Evolutionary conservation across 2,113 vertebrate species (phyloP), one percentile per base, ranked within the genome.

Genomic region (Lethenteron camtschaticum): DNA sequence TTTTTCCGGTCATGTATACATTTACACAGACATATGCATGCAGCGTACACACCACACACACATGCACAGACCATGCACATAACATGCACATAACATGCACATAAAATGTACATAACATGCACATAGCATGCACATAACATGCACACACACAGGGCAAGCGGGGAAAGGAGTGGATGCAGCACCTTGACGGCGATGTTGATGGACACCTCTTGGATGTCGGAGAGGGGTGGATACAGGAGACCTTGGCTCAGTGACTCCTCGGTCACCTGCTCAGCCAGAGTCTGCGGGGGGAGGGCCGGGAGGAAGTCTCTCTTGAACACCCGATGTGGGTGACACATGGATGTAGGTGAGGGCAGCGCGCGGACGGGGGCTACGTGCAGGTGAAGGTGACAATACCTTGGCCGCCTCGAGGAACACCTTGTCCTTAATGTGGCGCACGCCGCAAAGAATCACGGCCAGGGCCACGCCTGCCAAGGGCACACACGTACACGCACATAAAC

Each of bases 191-290:
- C 87, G 75, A 96, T 96, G 74, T 81, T 80, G 77, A 92, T 59
- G n/a, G 94, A 99, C 73, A 99, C 94, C 78, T 96, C 87, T 78
- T 85, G 84, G 79, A 99, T 96, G 75, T 90, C 83, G 73, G 87
- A 84, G 56, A 96, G 82, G 0, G 85, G 85, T 58, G 94, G 92
- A 74, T 96, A 96, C 71, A 99, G 85, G 58, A 87, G 79, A 20
- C 94, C 94, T 66, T 89, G 82, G 3, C 76, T 77, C 3, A 99
- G 79, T 12, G 95, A 90, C 74, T 85, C 79, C 69, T 89, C 83
- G 0, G 84, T 86, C 78, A 99, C 41, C 74, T 96, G 90, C 55
- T 80, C 82, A 16, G 87, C 73, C 75, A 99, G 70, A 0, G 88
- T 84, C 94, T 97, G 75, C 57, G 24, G 9, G 13, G 41, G 41